Base-by-base conservation (phyloP, 2,888 invertebrate species). In the Pristionchus arcanus region DNA sequence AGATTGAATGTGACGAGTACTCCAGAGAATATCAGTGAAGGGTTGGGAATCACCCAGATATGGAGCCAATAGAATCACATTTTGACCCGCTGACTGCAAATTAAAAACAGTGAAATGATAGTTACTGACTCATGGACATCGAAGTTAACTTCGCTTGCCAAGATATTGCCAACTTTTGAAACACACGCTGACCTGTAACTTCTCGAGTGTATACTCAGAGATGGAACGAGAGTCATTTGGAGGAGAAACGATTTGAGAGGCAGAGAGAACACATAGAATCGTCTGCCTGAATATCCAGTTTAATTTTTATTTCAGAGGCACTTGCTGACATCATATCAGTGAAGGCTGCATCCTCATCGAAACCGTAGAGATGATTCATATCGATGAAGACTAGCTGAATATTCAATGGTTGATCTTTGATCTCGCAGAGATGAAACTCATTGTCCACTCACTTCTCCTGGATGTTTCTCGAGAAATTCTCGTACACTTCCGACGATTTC, bases 321-420 rank as follows among this genome's bases (percentile, higher is more conserved):
- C 19, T 66, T 31, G 28, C 37, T 71, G 21, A 63, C 53, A 88
- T 88, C 53, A 74, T 63, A 28, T 71, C 49, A 53, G 31, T 37
- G 74, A 63, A 74, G 25, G 25, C 55, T 21, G 63, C 55, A 53
- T 88, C 74, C 34, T 68, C 49, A 25, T 89, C 19, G 84, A 91
- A 90, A 89, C 90, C 89, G 85, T 90, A 91, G 25, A 91, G 37
- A 59, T 92, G 92, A 34, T 92, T 92, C 37, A 91, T 71, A 34
- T 92, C 92, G n/a, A 92, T 42, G 53, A 92, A 74, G 16, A 92
- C 91, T 19, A 91, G 71, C 81, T 74, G 21, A 16, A 49, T 9
- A 49, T 42, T 42, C 42, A 2, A 34, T 71, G 2, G 1, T 34
- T 34, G 13, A 42, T 77, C 25, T 25, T 74, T 34, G 3, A 77